Percentiles rank a stretch among this genome's conserved stretches.
phyloP scores from a whole-genome alignment of 1,140 invertebrate genomes.

The Aphelenchoides fujianensis region DNA sequence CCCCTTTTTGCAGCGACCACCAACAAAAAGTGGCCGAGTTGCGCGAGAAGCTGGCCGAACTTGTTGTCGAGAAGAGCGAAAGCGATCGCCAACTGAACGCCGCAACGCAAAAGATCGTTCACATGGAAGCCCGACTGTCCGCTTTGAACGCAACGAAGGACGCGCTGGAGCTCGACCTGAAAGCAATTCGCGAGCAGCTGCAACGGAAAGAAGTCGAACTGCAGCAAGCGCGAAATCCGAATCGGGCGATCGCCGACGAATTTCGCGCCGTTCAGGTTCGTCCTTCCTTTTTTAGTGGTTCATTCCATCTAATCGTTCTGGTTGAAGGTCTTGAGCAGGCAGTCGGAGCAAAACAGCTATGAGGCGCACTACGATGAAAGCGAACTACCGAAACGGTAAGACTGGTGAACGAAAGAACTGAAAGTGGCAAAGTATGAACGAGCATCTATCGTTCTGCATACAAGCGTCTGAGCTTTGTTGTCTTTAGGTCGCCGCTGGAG shows the following conservation, averaged over 20 bases:
- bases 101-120: conserved; percentile 1
- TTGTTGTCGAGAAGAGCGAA: background rate
- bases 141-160: background rate
- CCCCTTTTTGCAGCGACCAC: background rate
- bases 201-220: background rate
- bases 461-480: too few relatives aligned
- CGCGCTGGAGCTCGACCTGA: conserved; percentile 3
- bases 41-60: conserved; percentile 1
- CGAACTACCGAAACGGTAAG: conserved; percentile 34
- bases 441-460: too few relatives aligned
- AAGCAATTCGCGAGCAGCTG: background rate
- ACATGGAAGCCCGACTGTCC: conserved; percentile 6
- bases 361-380: conserved; percentile 35
- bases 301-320: conserved; percentile 21
- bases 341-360: conserved; percentile 34
- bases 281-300: background rate
- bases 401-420: conserved; percentile 40
- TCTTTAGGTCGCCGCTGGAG: conserved; percentile 28
- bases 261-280: conserved; percentile 1
- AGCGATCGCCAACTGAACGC: conserved; percentile 2
- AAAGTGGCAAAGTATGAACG: conserved; percentile 40
- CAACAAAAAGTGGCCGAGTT: conserved; percentile 1
- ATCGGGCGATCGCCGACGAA: background rate
- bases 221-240: background rate
- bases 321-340: conserved; percentile 33